phyloP scores from a whole-genome alignment of 2,888 invertebrate genomes.

The Shargacucullia verbasci region DNA sequence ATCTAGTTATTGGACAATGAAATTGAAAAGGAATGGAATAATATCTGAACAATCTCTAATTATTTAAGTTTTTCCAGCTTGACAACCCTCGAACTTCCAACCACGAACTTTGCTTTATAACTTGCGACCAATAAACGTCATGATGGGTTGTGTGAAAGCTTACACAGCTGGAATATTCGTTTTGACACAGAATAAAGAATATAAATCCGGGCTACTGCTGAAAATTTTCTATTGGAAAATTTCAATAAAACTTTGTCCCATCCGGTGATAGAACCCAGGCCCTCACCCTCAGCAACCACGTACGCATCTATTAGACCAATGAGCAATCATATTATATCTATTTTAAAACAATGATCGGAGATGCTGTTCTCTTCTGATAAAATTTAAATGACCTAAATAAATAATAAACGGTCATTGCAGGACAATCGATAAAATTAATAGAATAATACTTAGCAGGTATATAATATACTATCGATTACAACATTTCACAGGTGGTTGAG shows the following conservation, averaged over 20 bases:
- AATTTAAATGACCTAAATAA: too few relatives aligned
- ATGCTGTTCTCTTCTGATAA: too few relatives aligned
- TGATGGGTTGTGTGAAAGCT: conserved; percentile 24
- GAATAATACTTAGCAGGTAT: not conserved
- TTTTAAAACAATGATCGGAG: too few relatives aligned
- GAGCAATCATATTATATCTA: too few relatives aligned
- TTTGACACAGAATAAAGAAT: not conserved
- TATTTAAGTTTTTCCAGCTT: not conserved
- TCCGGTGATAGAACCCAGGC: too few relatives aligned
- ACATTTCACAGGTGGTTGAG: conserved; percentile 39
- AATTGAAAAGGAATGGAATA: too few relatives aligned
- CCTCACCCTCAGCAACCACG: too few relatives aligned
- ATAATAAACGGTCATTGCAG: not conserved
- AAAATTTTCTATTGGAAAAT: too few relatives aligned
- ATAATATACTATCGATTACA: conserved; percentile 20
- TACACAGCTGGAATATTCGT: conserved; percentile 4
- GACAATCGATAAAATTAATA: conserved; percentile 1
- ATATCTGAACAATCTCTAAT: too few relatives aligned
- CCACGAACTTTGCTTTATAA: not conserved
- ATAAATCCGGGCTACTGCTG: conserved; percentile 13
- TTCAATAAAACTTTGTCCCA: too few relatives aligned
- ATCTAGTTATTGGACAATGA: too few relatives aligned
- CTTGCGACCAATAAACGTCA: conserved; percentile 32
- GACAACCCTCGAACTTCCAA: conserved; percentile 28
- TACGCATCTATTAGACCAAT: too few relatives aligned